Evolutionary conservation across 2,797 vertebrate genomes (phyloP).

Genomic region (Esox masquinongy): DNA sequence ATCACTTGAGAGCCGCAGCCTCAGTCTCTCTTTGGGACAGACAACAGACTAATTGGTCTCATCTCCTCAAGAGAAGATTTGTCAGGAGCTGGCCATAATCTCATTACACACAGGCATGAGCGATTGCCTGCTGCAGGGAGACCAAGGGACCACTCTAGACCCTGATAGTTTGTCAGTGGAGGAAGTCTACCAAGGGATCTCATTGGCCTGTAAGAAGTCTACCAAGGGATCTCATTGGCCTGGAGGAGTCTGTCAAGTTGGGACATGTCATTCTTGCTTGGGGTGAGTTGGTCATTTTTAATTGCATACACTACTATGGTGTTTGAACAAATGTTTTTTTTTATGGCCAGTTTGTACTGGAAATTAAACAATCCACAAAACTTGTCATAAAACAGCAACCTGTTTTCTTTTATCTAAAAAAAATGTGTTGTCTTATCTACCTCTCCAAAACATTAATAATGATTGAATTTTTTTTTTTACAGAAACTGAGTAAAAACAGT

Average conservation of each 20-base stretch:
- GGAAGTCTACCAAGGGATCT: slow-evolving; percentile 42
- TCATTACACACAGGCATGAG: slow-evolving; percentile 63
- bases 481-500: too few species aligned
- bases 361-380: not conserved
- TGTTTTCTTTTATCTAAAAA: not conserved
- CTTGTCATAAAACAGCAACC: not conserved
- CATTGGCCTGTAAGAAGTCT: slow-evolving; percentile 28
- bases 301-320: not conserved
- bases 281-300: slow-evolving; percentile 21
- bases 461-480: too few species aligned
- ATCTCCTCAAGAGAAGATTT: slow-evolving; percentile 71
- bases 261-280: slow-evolving; percentile 21
- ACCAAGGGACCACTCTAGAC: slow-evolving; percentile 41
- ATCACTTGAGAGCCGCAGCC: slow-evolving; percentile 59
- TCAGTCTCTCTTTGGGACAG: slow-evolving; percentile 65
- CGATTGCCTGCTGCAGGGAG: slow-evolving; percentile 31
- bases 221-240: slow-evolving; percentile 35
- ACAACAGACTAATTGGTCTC: slow-evolving; percentile 76
- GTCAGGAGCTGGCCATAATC: slow-evolving; percentile 71
- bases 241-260: slow-evolving; percentile 35
- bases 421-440: not conserved
- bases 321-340: not conserved
- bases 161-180: slow-evolving; percentile 31
- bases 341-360: not conserved
- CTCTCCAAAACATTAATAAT: not conserved